These are phyloP conservation scores for Drosophila algonquin DNA, from an alignment of 2,888 invertebrate species.

Conservation along the genomic window DNA sequence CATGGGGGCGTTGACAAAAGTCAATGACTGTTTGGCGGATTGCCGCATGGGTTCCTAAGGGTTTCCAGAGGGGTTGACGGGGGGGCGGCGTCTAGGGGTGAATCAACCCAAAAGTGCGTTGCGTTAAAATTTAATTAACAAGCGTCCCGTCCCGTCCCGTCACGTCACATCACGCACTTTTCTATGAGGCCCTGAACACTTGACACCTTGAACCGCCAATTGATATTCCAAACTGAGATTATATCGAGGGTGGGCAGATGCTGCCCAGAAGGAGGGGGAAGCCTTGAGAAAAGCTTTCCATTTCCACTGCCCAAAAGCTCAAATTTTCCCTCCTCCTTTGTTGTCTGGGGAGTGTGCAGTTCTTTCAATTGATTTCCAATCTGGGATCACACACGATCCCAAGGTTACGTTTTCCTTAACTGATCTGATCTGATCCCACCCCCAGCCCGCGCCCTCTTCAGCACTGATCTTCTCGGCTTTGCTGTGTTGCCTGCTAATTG, in stretches of 20 bases:
- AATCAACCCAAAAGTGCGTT: slow-evolving; percentile 55
- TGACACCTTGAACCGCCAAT: neutral
- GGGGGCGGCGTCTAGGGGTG: neutral
- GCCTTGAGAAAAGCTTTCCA: neutral
- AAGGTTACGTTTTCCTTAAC: neutral
- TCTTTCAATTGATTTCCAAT: neutral
- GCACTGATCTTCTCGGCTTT: neutral
- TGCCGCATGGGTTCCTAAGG: neutral
- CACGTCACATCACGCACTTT: slow-evolving; percentile 52
- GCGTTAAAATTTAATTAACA: slow-evolving; percentile 73
- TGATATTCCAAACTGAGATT: neutral
- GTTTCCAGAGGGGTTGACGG: neutral
- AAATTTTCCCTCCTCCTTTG: neutral
- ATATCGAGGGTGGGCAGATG: neutral
- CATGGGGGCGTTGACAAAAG: slow-evolving; percentile 15
- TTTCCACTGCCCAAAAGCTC: too few relatives aligned
- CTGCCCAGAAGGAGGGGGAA: too few relatives aligned
- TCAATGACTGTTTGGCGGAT: slow-evolving; percentile 13
- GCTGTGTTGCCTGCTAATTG: slow-evolving; percentile 15
- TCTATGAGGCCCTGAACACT: neutral
- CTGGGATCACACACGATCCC: neutral
- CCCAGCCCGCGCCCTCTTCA: neutral
- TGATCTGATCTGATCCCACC: neutral
- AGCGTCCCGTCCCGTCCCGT: slow-evolving; percentile 16
- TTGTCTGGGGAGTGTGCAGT: neutral